Evolutionary conservation across 2,888 invertebrate genomes (phyloP).

Genomic region (Phaedon cochleariae): DNA sequence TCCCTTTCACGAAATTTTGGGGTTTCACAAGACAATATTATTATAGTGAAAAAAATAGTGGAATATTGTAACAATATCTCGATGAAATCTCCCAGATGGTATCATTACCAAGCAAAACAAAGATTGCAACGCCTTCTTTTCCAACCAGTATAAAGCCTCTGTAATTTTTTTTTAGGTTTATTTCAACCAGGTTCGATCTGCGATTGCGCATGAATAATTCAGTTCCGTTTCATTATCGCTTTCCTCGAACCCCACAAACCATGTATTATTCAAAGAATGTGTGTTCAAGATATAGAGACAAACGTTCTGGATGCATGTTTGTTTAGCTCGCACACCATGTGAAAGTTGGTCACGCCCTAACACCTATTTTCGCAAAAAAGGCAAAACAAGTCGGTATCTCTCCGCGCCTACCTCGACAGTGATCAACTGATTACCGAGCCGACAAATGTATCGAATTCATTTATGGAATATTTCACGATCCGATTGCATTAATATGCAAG

Average conservation of each 20-base stretch:
- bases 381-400: conserved; percentile 11
- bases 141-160: background rate
- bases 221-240: conserved; percentile 12
- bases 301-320: conserved; percentile 40
- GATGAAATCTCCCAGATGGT: no score
- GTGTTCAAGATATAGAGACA: conserved; percentile 32
- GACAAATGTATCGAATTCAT: conserved; percentile 14
- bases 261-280: conserved; percentile 19
- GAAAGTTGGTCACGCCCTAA: conserved; percentile 49
- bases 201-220: background rate
- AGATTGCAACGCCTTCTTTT: background rate
- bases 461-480: conserved; percentile 1
- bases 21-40: no score
- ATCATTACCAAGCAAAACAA: background rate
- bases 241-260: conserved; percentile 14
- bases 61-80: no score
- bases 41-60: no score
- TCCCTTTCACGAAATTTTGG: no score
- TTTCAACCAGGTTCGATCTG: background rate
- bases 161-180: background rate
- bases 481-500: background rate
- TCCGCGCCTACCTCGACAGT: conserved; percentile 17
- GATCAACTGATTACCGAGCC: background rate
- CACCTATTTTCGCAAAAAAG: conserved; percentile 40
- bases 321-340: conserved; percentile 40